phyloP scores from a whole-genome alignment of 2,113 vertebrate species.

The Alouatta palliata region DNA sequence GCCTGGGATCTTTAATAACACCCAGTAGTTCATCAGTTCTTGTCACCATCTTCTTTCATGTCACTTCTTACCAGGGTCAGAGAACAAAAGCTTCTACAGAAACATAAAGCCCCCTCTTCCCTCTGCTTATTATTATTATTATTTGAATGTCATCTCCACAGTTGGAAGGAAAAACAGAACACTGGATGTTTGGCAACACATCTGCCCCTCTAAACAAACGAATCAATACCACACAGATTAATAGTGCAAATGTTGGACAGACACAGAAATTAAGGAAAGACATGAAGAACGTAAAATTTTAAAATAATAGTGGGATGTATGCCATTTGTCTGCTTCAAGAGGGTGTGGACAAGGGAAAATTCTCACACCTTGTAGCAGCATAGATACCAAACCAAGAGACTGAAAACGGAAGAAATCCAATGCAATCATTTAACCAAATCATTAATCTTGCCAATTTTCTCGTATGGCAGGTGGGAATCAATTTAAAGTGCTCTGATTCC shows the following conservation, averaged over 20 bases:
- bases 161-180: background rate
- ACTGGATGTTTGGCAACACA: background rate
- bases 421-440: background rate
- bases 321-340: background rate
- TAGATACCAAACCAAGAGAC: background rate
- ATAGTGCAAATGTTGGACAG: background rate
- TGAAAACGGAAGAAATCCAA: background rate
- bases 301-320: background rate
- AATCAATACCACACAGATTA: background rate
- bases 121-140: background rate
- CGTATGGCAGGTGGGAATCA: background rate
- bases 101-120: background rate
- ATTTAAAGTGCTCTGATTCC: background rate
- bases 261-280: background rate
- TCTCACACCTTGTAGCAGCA: background rate
- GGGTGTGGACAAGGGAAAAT: background rate
- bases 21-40: background rate
- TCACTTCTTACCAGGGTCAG: background rate
- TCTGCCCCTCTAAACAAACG: background rate
- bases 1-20: background rate
- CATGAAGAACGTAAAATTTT: background rate
- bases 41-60: background rate
- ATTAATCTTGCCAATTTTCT: background rate
- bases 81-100: background rate
- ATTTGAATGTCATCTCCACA: background rate